Evolutionary conservation across 2,888 invertebrate species (phyloP).

Genomic region (Mamestra brassicae): DNA sequence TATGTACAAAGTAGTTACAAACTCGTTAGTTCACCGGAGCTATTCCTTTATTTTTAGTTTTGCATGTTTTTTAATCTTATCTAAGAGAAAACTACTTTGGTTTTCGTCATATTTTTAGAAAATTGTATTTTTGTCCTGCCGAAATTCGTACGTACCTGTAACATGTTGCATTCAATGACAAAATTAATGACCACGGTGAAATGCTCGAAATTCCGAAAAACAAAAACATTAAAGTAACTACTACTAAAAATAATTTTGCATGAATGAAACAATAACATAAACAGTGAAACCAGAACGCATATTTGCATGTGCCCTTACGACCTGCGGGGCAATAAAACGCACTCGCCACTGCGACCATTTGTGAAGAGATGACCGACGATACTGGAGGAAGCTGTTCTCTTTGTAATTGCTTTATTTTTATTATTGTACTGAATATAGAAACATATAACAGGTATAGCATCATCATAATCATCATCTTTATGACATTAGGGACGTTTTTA

Average conservation of each 20-base stretch:
- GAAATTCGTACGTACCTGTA: too few species aligned
- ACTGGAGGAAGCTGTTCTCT: constrained; percentile 17
- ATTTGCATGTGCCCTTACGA: constrained; percentile 60
- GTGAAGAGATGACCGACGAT: constrained; percentile 56
- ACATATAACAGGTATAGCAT: not conserved
- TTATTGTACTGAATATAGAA: not conserved
- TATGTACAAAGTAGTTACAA: too few species aligned
- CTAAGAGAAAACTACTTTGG: too few species aligned
- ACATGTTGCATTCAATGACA: too few species aligned
- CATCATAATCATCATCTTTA: not conserved
- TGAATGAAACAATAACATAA: constrained; percentile 5
- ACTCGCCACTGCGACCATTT: constrained; percentile 68
- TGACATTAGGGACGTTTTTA: too few species aligned
- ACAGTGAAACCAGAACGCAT: constrained; percentile 21
- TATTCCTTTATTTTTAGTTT: too few species aligned
- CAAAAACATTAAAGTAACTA: not conserved
- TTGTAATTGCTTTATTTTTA: constrained; percentile 49
- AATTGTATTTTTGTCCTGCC: too few species aligned
- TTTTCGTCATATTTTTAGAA: too few species aligned
- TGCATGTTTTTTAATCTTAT: too few species aligned
- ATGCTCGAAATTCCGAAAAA: not conserved
- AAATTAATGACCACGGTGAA: not conserved
- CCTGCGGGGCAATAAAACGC: constrained; percentile 69
- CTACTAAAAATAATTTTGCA: not conserved
- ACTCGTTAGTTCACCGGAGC: not conserved